phyloP scores from a whole-genome alignment of 1,140 invertebrate genomes.

The Ceratosolen solmsi region DNA sequence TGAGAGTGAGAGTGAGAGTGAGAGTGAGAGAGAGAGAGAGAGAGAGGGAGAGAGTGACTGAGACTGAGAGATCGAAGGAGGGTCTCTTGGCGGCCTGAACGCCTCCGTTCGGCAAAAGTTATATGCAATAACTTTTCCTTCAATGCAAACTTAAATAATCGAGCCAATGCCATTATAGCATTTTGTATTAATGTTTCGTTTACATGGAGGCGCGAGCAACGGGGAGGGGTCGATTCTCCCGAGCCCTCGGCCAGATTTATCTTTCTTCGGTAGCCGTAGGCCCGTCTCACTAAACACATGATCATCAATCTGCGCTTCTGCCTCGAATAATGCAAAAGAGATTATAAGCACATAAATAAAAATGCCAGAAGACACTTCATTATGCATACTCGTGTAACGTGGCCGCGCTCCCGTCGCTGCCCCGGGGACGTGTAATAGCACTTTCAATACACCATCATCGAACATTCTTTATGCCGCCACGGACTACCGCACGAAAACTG shows the following conservation, averaged over 20 bases:
- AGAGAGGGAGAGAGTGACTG: too few relatives aligned
- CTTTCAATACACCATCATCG: constrained; percentile 49
- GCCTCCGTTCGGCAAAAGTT: constrained; percentile 10
- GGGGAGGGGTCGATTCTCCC: not conserved
- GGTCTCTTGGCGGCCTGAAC: not conserved
- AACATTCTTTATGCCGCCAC: constrained; percentile 46
- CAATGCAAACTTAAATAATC: constrained; percentile 46
- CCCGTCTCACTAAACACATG: constrained; percentile 66
- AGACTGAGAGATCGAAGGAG: not conserved
- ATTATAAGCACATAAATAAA: constrained; percentile 66
- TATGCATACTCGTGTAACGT: constrained; percentile 64
- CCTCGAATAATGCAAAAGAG: constrained; percentile 62
- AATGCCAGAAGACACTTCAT: constrained; percentile 69
- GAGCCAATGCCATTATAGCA: constrained; percentile 32
- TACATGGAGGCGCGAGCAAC: constrained; percentile 54
- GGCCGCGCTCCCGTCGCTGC: not conserved
- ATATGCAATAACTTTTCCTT: constrained; percentile 37
- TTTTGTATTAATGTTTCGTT: constrained; percentile 30
- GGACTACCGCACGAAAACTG: not conserved
- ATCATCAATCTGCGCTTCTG: constrained; percentile 64
- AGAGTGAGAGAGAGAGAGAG: too few relatives aligned
- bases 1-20: too few relatives aligned
- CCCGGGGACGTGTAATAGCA: constrained; percentile 51
- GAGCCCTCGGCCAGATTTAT: constrained; percentile 64
- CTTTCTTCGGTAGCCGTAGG: constrained; percentile 70